phyloP scores from a whole-genome alignment of 2,113 vertebrate genomes.

The Mungos mungo region DNA sequence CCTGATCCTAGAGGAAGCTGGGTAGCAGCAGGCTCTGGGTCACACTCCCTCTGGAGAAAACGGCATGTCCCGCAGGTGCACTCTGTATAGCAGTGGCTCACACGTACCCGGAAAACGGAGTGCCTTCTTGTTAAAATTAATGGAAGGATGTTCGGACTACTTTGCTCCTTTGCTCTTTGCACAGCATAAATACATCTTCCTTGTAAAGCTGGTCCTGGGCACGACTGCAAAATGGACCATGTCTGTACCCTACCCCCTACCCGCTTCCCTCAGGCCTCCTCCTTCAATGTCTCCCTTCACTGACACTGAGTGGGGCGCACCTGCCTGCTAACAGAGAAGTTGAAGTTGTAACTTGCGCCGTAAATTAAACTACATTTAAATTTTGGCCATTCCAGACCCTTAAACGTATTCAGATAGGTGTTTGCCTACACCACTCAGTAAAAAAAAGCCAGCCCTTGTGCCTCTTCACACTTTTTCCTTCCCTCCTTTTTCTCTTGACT shows the following conservation, averaged over 20 bases:
- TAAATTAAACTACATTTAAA: neutral
- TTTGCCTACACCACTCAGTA: neutral
- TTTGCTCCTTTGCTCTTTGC: neutral
- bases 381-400: neutral
- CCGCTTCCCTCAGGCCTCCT: fast-evolving
- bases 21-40: neutral
- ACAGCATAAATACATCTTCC: neutral
- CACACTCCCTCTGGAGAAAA: neutral
- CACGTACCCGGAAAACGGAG: neutral
- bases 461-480: neutral
- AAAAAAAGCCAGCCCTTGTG: neutral
- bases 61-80: neutral
- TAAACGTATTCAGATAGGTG: neutral
- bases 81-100: neutral
- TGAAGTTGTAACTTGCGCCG: neutral
- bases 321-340: neutral
- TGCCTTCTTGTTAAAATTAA: neutral
- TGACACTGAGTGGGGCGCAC: neutral
- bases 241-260: neutral
- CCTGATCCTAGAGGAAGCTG: neutral
- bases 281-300: neutral
- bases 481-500: neutral
- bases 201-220: neutral
- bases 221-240: fast-evolving
- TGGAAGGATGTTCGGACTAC: too few relatives aligned